Base-by-base conservation (phyloP, 2,797 vertebrate species). In the Parambassis ranga region DNA sequence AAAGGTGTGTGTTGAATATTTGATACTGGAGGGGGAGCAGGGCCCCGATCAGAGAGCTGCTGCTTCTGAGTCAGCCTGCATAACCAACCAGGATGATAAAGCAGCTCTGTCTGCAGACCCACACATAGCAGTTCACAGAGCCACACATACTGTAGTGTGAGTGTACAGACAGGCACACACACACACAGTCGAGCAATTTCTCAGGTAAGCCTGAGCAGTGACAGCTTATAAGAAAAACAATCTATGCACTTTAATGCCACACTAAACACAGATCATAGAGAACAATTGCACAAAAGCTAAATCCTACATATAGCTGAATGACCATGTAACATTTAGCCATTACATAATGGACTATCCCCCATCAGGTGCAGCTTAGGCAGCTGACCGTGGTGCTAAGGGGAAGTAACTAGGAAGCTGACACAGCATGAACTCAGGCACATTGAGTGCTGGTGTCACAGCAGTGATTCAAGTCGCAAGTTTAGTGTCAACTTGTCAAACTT, bases 1-100 rank as follows among this genome's bases (percentile, higher is more conserved):
- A 75, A 65, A 71, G 62, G 38, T 65, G 61, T 64, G 79, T 64
- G 64, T 44, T 89, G 83, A 89, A 90, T 91, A 91, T 87, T 91
- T 88, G 84, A 91, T 89, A 77, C 32, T 37, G 36, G 52, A 62
- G 63, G 55, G 27, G 27, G 52, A 81, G 76, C 57, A 42, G 80
- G 41, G 44, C 68, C 48, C 60, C 16, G 3, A 69, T 60, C 57
- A 74, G 67, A 62, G 73, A 47, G 70, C 67, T 65, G 70, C 67
- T 65, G 65, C 75, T 77, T 67, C 68, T 64, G 27, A 55, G 59
- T 57, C 48, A 51, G 76, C 77, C 76, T 85, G 75, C 78, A 79
- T 53, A 82, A 77, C 36, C 59, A 72, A 65, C 38, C 24, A 65
- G 63, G 52, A 75, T 51, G 50, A 74, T 82, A 65, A 81, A 83